phyloP scores from a whole-genome alignment of 37 sponge, comb jelly and placozoan genomes.

The Mnemiopsis leidyi region DNA sequence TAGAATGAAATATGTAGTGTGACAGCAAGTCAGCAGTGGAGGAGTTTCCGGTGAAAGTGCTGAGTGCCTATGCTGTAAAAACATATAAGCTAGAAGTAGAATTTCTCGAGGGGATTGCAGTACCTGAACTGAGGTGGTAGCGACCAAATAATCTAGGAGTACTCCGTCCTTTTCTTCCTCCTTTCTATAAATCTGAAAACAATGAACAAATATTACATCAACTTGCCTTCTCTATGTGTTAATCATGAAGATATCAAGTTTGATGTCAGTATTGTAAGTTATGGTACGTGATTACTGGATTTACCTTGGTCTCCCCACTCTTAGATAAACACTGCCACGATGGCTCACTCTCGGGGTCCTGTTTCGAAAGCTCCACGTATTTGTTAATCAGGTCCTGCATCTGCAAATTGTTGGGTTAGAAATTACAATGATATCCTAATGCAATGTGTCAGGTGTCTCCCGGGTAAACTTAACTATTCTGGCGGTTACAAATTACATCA shows the following conservation, averaged over 20 bases:
- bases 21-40: no score
- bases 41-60: no score
- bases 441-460: not conserved
- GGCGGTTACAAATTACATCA: not conserved
- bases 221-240: no score
- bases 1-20: no score
- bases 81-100: no score
- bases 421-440: no score
- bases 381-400: slow-evolving; percentile 36
- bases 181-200: slow-evolving; percentile 40
- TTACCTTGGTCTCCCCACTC: not conserved
- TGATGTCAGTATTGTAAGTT: no score
- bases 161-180: slow-evolving; percentile 4
- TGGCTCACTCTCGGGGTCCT: slow-evolving; percentile 7
- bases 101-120: no score
- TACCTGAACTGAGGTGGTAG: slow-evolving; percentile 22
- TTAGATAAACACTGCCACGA: slow-evolving; percentile 16
- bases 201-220: no score
- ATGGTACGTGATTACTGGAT: not conserved
- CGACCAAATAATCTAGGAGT: slow-evolving; percentile 3
- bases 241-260: no score
- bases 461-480: not conserved
- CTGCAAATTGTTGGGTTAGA: not conserved
- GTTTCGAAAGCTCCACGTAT: slow-evolving; percentile 24
- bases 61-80: no score